These are phyloP conservation scores for Procavia capensis DNA, from an alignment of 2,113 vertebrate species.

Conservation along the genomic window DNA sequence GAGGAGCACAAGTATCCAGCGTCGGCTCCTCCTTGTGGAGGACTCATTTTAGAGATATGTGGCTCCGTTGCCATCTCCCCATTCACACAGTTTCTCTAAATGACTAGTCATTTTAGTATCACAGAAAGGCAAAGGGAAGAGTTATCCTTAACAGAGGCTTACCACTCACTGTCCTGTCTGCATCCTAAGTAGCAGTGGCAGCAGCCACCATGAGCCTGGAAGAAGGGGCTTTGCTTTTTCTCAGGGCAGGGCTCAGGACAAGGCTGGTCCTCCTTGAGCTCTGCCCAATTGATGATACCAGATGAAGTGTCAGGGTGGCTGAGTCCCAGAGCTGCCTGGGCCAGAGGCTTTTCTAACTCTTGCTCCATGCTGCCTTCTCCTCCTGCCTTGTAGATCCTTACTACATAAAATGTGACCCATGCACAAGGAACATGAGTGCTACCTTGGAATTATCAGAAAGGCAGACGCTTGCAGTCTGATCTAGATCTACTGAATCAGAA, in stretches of 20 bases:
- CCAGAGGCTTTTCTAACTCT: background rate
- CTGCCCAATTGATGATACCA: background rate
- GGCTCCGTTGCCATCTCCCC: background rate
- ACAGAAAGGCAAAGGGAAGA: constrained; percentile 43
- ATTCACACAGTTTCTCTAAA: background rate
- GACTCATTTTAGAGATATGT: background rate
- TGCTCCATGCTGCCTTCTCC: background rate
- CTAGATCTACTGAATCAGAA: background rate
- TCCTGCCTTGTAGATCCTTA: background rate
- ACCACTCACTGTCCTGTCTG: background rate
- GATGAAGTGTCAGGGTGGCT: background rate
- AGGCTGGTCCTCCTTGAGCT: background rate
- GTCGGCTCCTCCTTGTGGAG: fast-evolving
- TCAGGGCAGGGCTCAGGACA: background rate
- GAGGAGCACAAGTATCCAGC: background rate
- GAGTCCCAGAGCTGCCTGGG: background rate
- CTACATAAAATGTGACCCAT: background rate
- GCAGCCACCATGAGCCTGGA: background rate
- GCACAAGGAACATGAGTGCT: background rate
- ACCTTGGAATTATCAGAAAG: background rate
- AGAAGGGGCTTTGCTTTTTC: background rate
- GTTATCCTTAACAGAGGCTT: constrained; percentile 2
- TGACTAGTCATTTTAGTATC: background rate
- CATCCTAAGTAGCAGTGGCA: background rate
- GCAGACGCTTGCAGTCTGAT: background rate